Base-by-base conservation (phyloP, 2,113 vertebrate species). In the Eira barbara region DNA sequence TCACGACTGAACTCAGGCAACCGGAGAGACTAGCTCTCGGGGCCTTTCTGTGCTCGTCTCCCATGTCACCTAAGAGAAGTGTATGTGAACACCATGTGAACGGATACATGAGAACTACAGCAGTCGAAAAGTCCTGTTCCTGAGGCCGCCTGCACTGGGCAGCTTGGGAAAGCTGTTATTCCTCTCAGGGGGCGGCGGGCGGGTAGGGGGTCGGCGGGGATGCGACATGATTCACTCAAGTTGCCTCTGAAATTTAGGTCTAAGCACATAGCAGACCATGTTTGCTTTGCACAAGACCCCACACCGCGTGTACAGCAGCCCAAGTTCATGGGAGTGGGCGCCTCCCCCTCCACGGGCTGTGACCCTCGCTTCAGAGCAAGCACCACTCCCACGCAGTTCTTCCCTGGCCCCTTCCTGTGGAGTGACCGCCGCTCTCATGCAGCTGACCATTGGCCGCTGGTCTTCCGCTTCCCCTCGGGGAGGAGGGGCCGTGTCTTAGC, bases 401-500 rank as follows among this genome's bases (percentile, higher is more conserved):
- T 39, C 21, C 47, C 12, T 23, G 29, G 80, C 15, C 52, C 29
- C 42, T 89, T 69, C 47, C 71, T 39, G 14, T 5, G 11, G 20
- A 29, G 18, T 36, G 67, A 2, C 25, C 13, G 0, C 27, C 6
- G 1, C 20, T 12, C 6, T 34, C 17, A 17, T 12, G 21, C 14
- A 55, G 8, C 36, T 45, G 74, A n/a, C 6, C 2, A 0, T 42
- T n/a, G 74, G 27, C 4, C 2, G 0, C 13, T 27, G 20, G n/a
- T 21, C 8, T 49, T 9, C 27, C 6, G 36, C 4, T 12, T 15
- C 34, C 31, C 6, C 29, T 25, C 3, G 47, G 57, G 31, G 3
- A 25, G 13, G 27, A 27, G 61, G 36, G 21, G 18, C 21, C 3
- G 9, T 7, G 6, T 79, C 55, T 31, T 10, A 2, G 25, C n/a